Base-by-base conservation (phyloP, 2,113 vertebrate species). In the Morone chrysops region DNA sequence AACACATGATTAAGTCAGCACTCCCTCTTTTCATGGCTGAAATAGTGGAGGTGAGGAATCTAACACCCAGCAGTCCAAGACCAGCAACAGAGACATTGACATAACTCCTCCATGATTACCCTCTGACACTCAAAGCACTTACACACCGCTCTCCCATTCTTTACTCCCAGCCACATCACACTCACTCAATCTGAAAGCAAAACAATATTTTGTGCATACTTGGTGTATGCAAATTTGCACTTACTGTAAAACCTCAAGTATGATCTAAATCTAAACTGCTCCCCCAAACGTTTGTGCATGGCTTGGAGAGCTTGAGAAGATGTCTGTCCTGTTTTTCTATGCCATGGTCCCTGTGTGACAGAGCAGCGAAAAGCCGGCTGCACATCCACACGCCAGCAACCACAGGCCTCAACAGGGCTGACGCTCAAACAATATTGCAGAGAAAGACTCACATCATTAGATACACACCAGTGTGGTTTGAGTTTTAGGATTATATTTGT, bases 241-340 rank as follows among this genome's bases (percentile, higher is more conserved):
- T 80, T 87, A 66, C 31, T 78, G 82, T 92, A 92, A 94, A 95
- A 91, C 91, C 92, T 77, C 94, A 83, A 87, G 85, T 84, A 89
- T 93, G 90, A 67, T 78, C 79, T 86, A 79, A 84, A 82, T 82
- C 78, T 65, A 74, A 88, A 87, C 65, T 78, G 67, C 70, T 70
- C 63, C 62, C 17, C 59, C 62, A 40, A 70, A 56, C 54, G 8
- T 70, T 83, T 82, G 67, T 57, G 31, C 60, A 56, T 20, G 56
- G 71, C 25, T 72, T 40, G 7, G 36, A 53, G 66, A 69, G 40
- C 65, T 75, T 47, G n/a, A 70, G 14, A 80, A 45, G 31, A 45
- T 59, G 75, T 80, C 20, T 9, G 69, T 36, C 9, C 16, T 43
- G 36, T 70, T 65, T 71, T 4, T 6, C 7, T 13, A 6, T 60